phyloP scores from a whole-genome alignment of 2,113 vertebrate species.

The Thomomys bottae region DNA sequence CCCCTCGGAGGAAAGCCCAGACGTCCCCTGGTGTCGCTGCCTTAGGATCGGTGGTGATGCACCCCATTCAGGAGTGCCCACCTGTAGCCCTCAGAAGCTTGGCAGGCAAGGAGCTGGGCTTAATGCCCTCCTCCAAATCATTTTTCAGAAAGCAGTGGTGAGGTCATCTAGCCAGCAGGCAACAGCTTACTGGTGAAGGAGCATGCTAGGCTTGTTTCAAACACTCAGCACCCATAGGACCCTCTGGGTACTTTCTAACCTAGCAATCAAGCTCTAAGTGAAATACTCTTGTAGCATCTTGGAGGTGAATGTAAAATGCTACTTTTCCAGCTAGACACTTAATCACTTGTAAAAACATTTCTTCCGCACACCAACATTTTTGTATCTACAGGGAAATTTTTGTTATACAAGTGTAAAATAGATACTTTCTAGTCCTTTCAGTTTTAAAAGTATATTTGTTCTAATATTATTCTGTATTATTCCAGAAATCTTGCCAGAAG shows the following conservation, averaged over 20 bases:
- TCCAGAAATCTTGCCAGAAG: slow-evolving; percentile 95
- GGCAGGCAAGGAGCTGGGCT: neutral
- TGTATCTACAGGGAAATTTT: slow-evolving; percentile 36
- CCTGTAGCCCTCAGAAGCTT: neutral
- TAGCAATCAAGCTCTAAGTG: slow-evolving; percentile 39
- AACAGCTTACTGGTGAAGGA: neutral
- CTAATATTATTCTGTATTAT: slow-evolving; percentile 74
- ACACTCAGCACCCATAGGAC: neutral
- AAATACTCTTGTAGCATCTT: neutral
- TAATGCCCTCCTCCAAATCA: neutral
- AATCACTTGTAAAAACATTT: slow-evolving; percentile 12
- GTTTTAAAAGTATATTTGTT: slow-evolving; percentile 41
- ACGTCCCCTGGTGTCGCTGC: neutral
- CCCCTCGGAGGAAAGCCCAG: neutral
- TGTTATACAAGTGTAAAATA: neutral
- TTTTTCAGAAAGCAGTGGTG: neutral
- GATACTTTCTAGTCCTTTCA: slow-evolving; percentile 2
- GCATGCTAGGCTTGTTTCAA: neutral
- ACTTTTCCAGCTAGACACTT: slow-evolving; percentile 28
- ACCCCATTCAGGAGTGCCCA: neutral
- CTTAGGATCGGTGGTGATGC: neutral
- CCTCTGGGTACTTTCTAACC: neutral
- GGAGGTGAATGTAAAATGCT: slow-evolving; percentile 10
- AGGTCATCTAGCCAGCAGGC: neutral
- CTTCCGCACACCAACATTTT: neutral